Percentiles rank a stretch among this genome's conserved stretches.
These are phyloP conservation scores for Poecilia velifera DNA, from an alignment of 2,797 vertebrate genomes.

Conservation along the genomic window DNA sequence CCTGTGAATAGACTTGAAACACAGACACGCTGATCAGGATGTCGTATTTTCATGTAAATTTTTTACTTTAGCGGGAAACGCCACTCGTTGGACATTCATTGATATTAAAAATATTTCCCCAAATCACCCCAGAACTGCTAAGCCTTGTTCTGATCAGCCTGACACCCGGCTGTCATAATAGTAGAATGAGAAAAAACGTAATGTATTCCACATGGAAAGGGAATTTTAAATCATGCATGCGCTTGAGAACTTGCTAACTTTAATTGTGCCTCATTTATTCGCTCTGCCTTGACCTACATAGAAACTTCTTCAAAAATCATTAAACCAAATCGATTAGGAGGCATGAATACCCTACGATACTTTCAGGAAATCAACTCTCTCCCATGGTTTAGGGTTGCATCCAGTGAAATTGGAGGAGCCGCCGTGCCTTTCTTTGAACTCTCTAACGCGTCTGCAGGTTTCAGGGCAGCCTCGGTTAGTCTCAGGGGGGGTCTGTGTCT, in stretches of 20 bases:
- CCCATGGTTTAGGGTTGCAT: constrained; percentile 41
- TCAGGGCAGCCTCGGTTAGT: constrained; percentile 45
- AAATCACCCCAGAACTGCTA: constrained; percentile 38
- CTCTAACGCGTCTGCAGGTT: constrained; percentile 50
- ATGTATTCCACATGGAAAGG: constrained; percentile 35
- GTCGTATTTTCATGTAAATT: constrained; percentile 70
- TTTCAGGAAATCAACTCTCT: constrained; percentile 47
- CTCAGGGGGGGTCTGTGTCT: constrained; percentile 67
- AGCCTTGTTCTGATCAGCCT: constrained; percentile 39
- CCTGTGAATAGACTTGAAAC: constrained; percentile 56
- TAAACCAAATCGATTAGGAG: constrained; percentile 62
- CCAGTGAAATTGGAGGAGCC: constrained; percentile 55
- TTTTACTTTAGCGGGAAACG: constrained; percentile 52
- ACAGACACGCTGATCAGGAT: constrained; percentile 48
- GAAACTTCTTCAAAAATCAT: constrained; percentile 57
- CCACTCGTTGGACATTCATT: constrained; percentile 57
- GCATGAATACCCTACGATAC: constrained; percentile 36
- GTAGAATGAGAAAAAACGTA: constrained; percentile 38
- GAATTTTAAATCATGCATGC: constrained; percentile 48
- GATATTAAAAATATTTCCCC: constrained; percentile 39
- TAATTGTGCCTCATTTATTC: constrained; percentile 53
- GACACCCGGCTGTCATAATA: constrained; percentile 34
- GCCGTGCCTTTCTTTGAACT: constrained; percentile 62
- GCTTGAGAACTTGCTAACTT: constrained; percentile 34
- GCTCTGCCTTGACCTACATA: constrained; percentile 64